These are phyloP conservation scores for Atrina japonica DNA, from an alignment of 2,888 invertebrate genomes.

Conservation along the genomic window DNA sequence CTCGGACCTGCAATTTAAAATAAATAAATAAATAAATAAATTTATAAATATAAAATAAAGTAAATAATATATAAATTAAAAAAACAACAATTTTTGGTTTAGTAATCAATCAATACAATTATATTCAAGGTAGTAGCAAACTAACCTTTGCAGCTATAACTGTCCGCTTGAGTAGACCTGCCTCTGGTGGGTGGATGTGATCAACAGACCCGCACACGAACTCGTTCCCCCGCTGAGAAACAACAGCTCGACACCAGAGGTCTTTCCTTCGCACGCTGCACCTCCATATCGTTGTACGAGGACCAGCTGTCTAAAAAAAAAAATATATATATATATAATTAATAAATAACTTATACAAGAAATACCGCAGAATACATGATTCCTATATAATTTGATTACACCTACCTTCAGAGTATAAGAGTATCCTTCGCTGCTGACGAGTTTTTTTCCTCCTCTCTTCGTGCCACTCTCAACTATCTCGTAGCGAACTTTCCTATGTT, in stretches of 20 bases:
- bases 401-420: too few species aligned
- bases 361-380: too few species aligned
- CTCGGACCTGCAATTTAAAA: not conserved
- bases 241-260: conserved; percentile 1
- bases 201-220: conserved; percentile 3
- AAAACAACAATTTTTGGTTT: too few species aligned
- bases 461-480: too few species aligned
- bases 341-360: too few species aligned
- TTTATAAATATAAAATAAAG: not conserved
- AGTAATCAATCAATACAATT: too few species aligned
- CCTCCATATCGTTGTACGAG: not conserved
- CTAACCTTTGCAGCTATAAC: not conserved
- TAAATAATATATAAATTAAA: not conserved
- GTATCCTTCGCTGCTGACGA: too few species aligned
- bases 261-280: not conserved
- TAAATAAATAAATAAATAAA: not conserved
- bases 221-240: not conserved
- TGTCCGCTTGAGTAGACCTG: not conserved
- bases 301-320: conserved; percentile 5
- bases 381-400: too few species aligned
- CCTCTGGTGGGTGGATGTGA: conserved; percentile 11
- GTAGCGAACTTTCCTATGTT: too few species aligned
- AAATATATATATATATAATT: not conserved
- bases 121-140: too few species aligned
- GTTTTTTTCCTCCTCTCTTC: too few species aligned